Evolutionary conservation across 2,797 vertebrate species (phyloP).

Genomic region (Huso huso): DNA sequence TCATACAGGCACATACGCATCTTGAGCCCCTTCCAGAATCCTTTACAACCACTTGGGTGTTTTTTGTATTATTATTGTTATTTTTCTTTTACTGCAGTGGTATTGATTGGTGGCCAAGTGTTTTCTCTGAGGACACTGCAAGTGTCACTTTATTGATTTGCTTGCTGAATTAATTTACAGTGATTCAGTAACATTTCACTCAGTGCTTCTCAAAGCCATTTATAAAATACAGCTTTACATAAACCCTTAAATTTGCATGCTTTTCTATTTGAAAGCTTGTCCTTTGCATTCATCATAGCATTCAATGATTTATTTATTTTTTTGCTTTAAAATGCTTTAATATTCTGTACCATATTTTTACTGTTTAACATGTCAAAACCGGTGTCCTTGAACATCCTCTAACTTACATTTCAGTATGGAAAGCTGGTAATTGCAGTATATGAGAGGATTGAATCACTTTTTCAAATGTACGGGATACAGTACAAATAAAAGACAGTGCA

Average conservation of each 20-base stretch:
- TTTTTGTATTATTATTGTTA: conserved; percentile 7
- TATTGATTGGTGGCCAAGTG: conserved; percentile 19
- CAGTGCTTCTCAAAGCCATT: conserved; percentile 6
- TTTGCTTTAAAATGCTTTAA: too few relatives aligned
- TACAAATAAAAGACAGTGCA: too few relatives aligned
- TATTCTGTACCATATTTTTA: too few relatives aligned
- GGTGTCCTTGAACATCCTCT: too few relatives aligned
- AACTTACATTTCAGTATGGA: too few relatives aligned
- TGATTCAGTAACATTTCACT: conserved; percentile 13
- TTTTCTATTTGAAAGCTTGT: not conserved
- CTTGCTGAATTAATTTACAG: conserved; percentile 20
- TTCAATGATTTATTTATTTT: too few relatives aligned
- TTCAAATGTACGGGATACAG: too few relatives aligned
- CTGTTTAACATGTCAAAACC: too few relatives aligned
- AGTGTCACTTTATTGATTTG: conserved; percentile 18
- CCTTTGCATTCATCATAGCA: too few relatives aligned
- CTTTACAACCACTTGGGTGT: not conserved
- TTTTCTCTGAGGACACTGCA: conserved; percentile 10
- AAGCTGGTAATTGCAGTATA: too few relatives aligned
- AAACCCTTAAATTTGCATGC: not conserved
- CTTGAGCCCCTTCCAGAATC: not conserved
- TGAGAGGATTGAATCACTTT: too few relatives aligned
- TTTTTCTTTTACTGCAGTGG: conserved; percentile 13
- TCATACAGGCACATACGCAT: not conserved
- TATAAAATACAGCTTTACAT: not conserved